Evolutionary conservation across 2,113 vertebrate species (phyloP).

Genomic region (Psammodynastes pulverulentus): DNA sequence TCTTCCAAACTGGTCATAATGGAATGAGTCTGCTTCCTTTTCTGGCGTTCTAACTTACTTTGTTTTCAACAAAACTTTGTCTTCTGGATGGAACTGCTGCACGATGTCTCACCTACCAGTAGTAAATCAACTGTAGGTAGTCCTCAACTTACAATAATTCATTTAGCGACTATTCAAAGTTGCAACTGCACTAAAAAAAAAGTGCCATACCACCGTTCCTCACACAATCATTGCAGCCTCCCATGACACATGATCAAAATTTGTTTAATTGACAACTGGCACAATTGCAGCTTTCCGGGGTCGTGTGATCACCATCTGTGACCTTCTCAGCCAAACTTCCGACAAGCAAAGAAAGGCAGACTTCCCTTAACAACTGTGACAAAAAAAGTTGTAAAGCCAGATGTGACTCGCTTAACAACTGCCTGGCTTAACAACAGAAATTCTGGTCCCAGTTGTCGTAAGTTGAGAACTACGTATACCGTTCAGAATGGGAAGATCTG

Average conservation of each 20-base stretch:
- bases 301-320: neutral
- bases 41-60: neutral
- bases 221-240: no score
- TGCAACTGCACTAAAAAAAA: no score
- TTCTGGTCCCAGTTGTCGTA: neutral
- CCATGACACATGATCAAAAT: no score
- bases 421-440: no score
- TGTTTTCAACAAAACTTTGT: neutral
- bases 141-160: no score
- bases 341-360: neutral
- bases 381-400: no score
- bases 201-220: no score
- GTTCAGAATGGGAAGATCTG: neutral
- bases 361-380: neutral
- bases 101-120: conserved; percentile 6
- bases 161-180: no score
- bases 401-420: no score
- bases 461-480: neutral
- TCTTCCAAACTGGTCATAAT: neutral
- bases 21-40: neutral
- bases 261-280: no score
- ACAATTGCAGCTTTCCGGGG: neutral
- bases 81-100: neutral
- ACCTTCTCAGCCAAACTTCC: neutral
- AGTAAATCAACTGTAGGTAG: neutral